A percentile compares a stretch with the other conserved stretches of the same genome.
Evolutionary conservation across 2,888 invertebrate species (phyloP).

Genomic region (Macropis europaea): DNA sequence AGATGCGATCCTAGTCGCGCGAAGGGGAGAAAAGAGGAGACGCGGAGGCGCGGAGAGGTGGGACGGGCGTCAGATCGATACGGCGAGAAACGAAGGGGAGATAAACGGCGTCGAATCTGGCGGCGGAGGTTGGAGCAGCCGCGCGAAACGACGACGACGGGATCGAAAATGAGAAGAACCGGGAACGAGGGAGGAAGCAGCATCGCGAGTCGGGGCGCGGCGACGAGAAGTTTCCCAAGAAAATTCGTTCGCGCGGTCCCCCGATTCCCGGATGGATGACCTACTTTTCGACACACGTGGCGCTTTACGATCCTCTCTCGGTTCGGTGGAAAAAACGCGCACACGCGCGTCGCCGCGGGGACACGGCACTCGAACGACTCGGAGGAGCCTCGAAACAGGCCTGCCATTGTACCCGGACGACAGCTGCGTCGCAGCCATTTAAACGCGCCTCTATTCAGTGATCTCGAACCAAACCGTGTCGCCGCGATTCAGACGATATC

Average conservation of each 20-base stretch:
- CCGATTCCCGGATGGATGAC: constrained; percentile 39
- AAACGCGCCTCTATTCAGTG: constrained; percentile 43
- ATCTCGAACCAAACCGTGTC: neutral
- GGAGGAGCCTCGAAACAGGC: constrained; percentile 53
- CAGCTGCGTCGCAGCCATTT: constrained; percentile 58
- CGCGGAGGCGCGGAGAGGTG: neutral
- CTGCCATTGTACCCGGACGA: constrained; percentile 54
- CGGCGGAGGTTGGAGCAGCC: no score
- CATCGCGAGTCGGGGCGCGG: no score
- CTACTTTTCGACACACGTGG: constrained; percentile 67
- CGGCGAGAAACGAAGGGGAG: constrained; percentile 18
- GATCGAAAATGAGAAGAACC: no score
- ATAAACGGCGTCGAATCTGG: constrained; percentile 9
- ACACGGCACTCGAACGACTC: constrained; percentile 56
- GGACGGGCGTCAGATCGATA: constrained; percentile 13
- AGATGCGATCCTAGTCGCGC: constrained; percentile 11
- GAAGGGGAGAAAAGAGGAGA: neutral
- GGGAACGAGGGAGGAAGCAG: no score
- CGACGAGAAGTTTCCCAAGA: neutral
- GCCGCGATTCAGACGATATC: neutral
- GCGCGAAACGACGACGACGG: no score
- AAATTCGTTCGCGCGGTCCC: neutral
- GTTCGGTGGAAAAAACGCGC: constrained; percentile 47
- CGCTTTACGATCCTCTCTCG: constrained; percentile 58
- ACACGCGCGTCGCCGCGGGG: constrained; percentile 35